A percentile compares a stretch with the other conserved stretches of the same genome.
Conservation (phyloP, 2,888 invertebrate genomes). For the Drosophila villosipedis region DNA sequence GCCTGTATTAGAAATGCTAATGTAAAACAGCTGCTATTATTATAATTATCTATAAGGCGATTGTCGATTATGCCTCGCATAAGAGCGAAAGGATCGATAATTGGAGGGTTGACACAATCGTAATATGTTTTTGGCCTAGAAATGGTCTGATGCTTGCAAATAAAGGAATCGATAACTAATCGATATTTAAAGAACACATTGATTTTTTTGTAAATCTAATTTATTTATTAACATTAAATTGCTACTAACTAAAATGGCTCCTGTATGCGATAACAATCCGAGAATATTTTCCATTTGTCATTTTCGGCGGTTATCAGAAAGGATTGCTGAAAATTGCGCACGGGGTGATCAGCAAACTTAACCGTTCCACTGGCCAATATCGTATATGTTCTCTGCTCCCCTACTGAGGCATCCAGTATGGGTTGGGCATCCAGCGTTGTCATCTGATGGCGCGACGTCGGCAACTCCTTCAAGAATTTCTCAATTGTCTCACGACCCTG, state of each 20-base stretch:
- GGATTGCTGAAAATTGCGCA: slow-evolving; percentile 92
- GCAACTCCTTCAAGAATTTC: slow-evolving; percentile 93
- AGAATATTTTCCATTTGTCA: slow-evolving; percentile 97
- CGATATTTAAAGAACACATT: neutral
- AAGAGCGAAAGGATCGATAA: neutral
- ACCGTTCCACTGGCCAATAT: slow-evolving; percentile 94
- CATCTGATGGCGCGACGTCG: slow-evolving; percentile 91
- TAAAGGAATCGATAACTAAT: neutral
- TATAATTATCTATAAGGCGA: neutral
- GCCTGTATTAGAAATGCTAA: neutral
- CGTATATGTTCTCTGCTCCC: slow-evolving; percentile 92
- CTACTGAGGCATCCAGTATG: slow-evolving; percentile 90
- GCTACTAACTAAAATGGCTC: slow-evolving; percentile 81
- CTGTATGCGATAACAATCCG: slow-evolving; percentile 94
- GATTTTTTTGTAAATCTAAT: neutral
- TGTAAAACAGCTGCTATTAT: slow-evolving; percentile 37
- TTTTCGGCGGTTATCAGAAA: slow-evolving; percentile 95
- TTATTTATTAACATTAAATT: neutral
- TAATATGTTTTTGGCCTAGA: neutral
- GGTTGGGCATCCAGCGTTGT: slow-evolving; percentile 95
- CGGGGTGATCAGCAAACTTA: slow-evolving; percentile 88
- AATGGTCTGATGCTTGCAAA: neutral
- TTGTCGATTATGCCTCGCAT: neutral
- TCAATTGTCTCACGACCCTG: slow-evolving; percentile 93
- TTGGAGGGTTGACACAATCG: no score